Evolutionary conservation across 2,888 invertebrate species (phyloP).

Genomic region (Andrena marginata): DNA sequence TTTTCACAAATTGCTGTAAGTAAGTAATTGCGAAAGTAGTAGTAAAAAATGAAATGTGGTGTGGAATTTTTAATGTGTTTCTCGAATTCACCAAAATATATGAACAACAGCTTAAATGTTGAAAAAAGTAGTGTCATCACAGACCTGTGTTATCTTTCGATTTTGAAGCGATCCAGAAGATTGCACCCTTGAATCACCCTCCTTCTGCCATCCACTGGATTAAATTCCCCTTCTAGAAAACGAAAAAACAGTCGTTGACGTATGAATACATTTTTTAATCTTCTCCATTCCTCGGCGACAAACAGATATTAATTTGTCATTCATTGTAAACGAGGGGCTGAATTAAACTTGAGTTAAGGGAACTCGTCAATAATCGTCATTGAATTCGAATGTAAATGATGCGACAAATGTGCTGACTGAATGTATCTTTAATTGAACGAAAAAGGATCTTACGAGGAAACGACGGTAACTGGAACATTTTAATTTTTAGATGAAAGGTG

Average conservation of each 20-base stretch:
- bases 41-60: too few relatives aligned
- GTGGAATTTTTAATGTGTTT: too few relatives aligned
- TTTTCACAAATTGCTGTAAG: too few relatives aligned
- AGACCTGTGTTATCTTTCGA: slow-evolving; percentile 20
- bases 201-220: background rate
- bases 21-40: too few relatives aligned
- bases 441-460: background rate
- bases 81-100: too few relatives aligned
- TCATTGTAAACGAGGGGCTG: background rate
- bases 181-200: slow-evolving; percentile 5
- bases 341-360: slow-evolving; percentile 3
- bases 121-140: too few relatives aligned
- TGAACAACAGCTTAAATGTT: too few relatives aligned
- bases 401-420: too few relatives aligned
- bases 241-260: slow-evolving; percentile 5
- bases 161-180: slow-evolving; percentile 33
- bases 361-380: too few relatives aligned
- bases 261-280: slow-evolving; percentile 15
- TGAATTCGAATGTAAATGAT: too few relatives aligned
- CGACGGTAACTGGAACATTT: background rate
- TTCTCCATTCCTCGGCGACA: slow-evolving; percentile 9
- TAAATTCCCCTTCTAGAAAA: slow-evolving; percentile 1
- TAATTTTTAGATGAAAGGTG: too few relatives aligned
- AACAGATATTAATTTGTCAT: slow-evolving; percentile 20
- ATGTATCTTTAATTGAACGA: too few relatives aligned